Percentiles rank a stretch among this genome's conserved stretches.
These are phyloP conservation scores for Enteromius mattozi DNA, from an alignment of 2,797 vertebrate species.

Conservation along the genomic window DNA sequence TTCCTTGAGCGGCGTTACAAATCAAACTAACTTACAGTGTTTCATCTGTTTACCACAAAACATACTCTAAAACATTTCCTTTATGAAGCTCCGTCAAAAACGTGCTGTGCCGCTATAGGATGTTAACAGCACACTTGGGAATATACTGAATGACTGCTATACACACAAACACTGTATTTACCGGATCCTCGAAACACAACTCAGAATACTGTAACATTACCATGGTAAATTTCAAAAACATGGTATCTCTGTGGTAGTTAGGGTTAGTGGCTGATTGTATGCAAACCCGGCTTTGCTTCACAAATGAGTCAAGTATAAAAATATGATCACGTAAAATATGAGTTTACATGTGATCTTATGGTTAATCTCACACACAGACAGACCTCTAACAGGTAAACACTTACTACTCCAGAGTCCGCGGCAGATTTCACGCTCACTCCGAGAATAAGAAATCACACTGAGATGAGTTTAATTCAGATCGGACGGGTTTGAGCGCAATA, in stretches of 20 bases:
- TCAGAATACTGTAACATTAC: neutral
- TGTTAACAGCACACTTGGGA: neutral
- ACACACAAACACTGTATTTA: neutral
- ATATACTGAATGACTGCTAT: neutral
- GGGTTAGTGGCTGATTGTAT: neutral
- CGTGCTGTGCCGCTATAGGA: too few relatives aligned
- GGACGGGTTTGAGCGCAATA: slow-evolving; percentile 50
- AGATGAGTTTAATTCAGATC: slow-evolving; percentile 28
- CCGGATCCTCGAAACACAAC: too few relatives aligned
- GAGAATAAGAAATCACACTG: neutral
- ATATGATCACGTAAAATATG: neutral
- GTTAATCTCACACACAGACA: slow-evolving; percentile 12
- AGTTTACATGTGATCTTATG: neutral
- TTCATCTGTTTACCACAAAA: neutral
- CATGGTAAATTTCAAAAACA: neutral
- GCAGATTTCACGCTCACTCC: neutral
- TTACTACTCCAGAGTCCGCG: slow-evolving; percentile 80
- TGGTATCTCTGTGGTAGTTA: neutral
- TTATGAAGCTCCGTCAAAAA: neutral
- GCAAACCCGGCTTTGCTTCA: neutral
- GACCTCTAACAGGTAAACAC: slow-evolving; percentile 67
- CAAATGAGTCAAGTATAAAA: neutral
- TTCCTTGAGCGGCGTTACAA: neutral
- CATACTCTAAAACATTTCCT: too few relatives aligned
- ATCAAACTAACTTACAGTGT: too few relatives aligned